A percentile compares a stretch with the other conserved stretches of the same genome.
phyloP scores from a whole-genome alignment of 2,113 vertebrate genomes.

The Amazona vittata region DNA sequence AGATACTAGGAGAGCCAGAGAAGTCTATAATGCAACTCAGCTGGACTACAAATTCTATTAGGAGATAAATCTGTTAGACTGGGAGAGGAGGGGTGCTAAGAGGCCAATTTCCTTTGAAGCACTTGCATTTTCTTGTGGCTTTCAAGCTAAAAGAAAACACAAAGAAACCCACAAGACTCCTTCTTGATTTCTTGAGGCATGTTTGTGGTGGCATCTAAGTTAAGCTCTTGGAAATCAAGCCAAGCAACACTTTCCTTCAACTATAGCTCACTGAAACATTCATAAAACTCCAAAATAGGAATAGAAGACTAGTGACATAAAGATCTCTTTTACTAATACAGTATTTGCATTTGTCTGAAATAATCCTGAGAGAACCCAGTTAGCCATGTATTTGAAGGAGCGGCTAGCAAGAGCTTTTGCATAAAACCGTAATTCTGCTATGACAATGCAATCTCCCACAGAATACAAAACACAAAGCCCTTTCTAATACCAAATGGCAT shows the following conservation, averaged over 20 bases:
- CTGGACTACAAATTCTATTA: neutral
- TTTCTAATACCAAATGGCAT: neutral
- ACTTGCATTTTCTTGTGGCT: neutral
- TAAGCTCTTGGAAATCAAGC: neutral
- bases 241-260: neutral
- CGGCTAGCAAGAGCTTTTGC: neutral
- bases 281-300: neutral
- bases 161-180: neutral
- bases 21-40: neutral
- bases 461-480: neutral
- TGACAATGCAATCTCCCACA: neutral
- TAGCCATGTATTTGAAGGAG: neutral
- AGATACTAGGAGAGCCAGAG: neutral
- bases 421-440: neutral
- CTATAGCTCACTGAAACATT: neutral
- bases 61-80: neutral
- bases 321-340: neutral
- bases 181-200: neutral
- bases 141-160: neutral
- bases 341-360: neutral
- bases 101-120: neutral
- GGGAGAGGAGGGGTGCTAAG: accelerated
- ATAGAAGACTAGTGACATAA: accelerated
- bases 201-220: neutral
- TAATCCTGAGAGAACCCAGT: neutral